Evolutionary conservation across 2,113 vertebrate species (phyloP), one percentile per base, ranked within the genome.

Genomic region (Nannobrachium achirus): DNA sequence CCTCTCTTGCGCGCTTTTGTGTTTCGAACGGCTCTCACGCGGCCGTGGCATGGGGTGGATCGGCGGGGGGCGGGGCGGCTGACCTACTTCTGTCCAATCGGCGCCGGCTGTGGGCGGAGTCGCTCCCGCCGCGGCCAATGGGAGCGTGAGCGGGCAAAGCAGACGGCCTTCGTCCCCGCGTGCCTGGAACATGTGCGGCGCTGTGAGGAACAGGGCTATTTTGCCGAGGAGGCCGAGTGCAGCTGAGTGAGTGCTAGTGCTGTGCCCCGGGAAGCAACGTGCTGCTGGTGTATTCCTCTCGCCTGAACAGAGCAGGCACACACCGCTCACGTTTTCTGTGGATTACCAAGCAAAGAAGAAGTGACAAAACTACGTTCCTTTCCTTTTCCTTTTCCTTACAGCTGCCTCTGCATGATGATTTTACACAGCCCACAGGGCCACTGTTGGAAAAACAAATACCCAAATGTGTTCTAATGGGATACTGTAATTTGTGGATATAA

Each of bases 181-280:
- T 94, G 92, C 76, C 78, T 50, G n/a, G 10, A 60, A 78, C 93
- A 94, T 91, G 92, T 93, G 93, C 89, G 78, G 93, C 88, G 78
- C 48, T 65, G 73, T 3, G 25, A 33, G 25, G 73, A 75, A 57
- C 76, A 85, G 25, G 25, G 84, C 87, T 83, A 56, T 63, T 70
- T 59, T 50, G 64, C 60, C 66, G 52, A 68, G 66, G 52, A 68
- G 66, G 50, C 25, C 25, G 25, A 33, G 25, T 33, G 25, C n/a
- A 33, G 25, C 58, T 66, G 56, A 91, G 88, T 88, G n/a, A n/a
- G n/a, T n/a, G n/a, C n/a, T n/a, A n/a, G n/a, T n/a, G n/a, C n/a
- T n/a, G 80, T 89, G 75, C 79, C 71, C 81, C 78, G 81, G 71
- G 84, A 86, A 79, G 75, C 88, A 89, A 89, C 89, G 85, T 89